Conservation (phyloP, 92 coral and sea anemone species). For the Phenganax marumi region DNA sequence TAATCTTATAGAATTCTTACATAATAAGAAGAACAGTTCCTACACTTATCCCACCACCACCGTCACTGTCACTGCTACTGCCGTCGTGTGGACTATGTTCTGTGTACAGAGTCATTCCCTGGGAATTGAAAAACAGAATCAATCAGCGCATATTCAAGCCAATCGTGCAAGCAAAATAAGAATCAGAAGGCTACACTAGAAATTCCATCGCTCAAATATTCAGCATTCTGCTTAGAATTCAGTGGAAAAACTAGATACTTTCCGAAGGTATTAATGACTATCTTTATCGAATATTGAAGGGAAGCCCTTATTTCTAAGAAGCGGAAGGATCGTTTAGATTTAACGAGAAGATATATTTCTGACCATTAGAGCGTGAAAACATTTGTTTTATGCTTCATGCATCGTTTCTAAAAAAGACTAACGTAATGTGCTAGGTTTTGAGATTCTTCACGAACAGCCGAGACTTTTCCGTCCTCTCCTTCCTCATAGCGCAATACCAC, state of each 20-base stretch:
- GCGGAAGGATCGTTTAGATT: no score
- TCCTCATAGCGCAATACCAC: conserved; percentile 15
- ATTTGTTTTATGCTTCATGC: neutral
- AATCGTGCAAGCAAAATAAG: no score
- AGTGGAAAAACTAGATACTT: no score
- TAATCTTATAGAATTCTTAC: neutral
- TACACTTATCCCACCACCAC: conserved; percentile 39
- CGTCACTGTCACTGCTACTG: neutral
- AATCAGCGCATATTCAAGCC: no score
- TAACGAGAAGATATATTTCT: neutral
- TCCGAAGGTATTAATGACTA: no score
- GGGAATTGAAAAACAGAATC: neutral
- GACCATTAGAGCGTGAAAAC: neutral
- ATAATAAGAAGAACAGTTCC: conserved; percentile 29
- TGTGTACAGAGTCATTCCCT: neutral
- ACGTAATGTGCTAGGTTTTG: neutral
- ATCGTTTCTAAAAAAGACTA: neutral
- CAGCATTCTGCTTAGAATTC: no score
- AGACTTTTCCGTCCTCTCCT: conserved; percentile 9
- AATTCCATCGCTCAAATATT: no score
- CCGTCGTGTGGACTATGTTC: neutral
- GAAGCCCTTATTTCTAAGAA: no score
- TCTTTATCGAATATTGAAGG: no score
- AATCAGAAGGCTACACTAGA: no score
- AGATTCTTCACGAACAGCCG: neutral